These are phyloP conservation scores for Callosobruchus maculatus DNA, from an alignment of 2,888 invertebrate species.

Conservation along the genomic window DNA sequence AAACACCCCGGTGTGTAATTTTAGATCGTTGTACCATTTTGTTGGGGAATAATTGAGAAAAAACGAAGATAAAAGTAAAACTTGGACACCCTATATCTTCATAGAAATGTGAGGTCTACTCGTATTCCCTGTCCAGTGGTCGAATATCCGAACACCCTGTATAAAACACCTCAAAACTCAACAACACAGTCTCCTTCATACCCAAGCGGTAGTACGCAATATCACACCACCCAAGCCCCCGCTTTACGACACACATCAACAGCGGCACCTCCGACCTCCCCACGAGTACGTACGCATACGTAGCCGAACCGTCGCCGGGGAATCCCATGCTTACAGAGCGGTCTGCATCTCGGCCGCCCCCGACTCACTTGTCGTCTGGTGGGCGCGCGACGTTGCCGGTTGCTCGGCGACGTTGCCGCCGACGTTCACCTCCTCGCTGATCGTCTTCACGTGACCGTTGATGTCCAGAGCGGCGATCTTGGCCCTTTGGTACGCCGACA, in stretches of 20 bases:
- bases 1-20: too few species aligned
- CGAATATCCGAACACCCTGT: too few species aligned
- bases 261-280: not conserved
- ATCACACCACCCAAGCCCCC: not conserved
- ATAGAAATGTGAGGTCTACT: too few species aligned
- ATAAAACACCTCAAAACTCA: too few species aligned
- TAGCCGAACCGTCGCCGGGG: not conserved
- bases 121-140: too few species aligned
- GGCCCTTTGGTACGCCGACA: constrained; percentile 86
- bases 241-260: not conserved
- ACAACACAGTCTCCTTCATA: not conserved
- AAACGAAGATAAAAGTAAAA: too few species aligned
- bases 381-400: not conserved
- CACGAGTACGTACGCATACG: not conserved
- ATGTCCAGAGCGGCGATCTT: constrained; percentile 85
- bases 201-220: not conserved
- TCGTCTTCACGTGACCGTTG: constrained; percentile 51
- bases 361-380: not conserved
- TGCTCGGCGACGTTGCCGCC: constrained; percentile 23
- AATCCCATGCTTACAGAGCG: not conserved
- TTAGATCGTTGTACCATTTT: too few species aligned
- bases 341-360: not conserved
- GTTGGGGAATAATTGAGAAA: too few species aligned
- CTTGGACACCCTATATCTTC: too few species aligned
- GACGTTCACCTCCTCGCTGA: constrained; percentile 54